Conservation (phyloP, 2,113 vertebrate species). For the Otus sunia region DNA sequence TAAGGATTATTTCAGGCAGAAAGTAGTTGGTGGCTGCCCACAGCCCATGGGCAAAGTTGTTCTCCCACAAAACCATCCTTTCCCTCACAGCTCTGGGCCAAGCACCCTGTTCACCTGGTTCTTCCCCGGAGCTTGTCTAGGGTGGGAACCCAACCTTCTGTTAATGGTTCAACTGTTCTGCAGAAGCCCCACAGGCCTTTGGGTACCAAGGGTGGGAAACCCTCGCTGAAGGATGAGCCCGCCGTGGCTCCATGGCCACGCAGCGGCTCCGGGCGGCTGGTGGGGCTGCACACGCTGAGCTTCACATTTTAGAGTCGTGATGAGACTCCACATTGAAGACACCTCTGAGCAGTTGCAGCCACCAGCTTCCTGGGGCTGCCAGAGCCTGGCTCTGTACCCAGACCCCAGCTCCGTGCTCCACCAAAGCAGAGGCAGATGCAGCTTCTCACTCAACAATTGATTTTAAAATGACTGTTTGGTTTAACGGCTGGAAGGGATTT, state of each 20-base stretch:
- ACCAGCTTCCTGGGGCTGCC: background rate
- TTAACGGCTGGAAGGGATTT: background rate
- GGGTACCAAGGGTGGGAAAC: background rate
- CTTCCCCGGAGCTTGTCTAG: background rate
- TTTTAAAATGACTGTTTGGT: background rate
- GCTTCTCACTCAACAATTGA: background rate
- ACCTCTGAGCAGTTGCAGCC: background rate
- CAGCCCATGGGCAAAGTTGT: background rate
- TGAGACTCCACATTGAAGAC: background rate
- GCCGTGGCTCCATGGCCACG: fast-evolving
- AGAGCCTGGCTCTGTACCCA: background rate
- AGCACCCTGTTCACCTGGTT: fast-evolving
- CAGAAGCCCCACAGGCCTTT: background rate
- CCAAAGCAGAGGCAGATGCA: background rate
- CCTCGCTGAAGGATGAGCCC: background rate
- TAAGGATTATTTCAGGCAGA: background rate
- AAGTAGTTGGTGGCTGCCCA: background rate
- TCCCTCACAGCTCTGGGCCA: background rate
- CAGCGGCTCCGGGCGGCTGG: background rate
- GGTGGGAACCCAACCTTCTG: background rate
- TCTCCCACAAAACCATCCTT: fast-evolving
- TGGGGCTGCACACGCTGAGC: background rate
- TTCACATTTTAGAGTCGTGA: fast-evolving
- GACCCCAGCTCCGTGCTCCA: background rate
- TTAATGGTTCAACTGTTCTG: fast-evolving